Base-by-base conservation (phyloP, 92 coral and sea anemone genomes). In the Hydrozoanthus gracilis region DNA sequence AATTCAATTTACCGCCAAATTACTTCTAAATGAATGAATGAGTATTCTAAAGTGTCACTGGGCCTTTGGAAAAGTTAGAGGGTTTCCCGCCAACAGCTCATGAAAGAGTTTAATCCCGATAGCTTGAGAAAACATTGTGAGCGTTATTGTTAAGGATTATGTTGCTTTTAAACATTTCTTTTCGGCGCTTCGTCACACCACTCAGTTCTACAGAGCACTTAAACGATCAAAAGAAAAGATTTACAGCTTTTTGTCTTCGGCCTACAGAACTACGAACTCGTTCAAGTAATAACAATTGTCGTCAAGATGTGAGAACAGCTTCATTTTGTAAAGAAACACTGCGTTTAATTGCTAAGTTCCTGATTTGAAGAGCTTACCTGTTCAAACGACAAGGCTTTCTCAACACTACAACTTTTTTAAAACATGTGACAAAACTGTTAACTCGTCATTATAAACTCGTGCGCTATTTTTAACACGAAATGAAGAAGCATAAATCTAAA, bases 1-100 rank as follows among this genome's bases (percentile, higher is more conserved):
- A 74, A 86, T 87, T 90, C 95, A 92, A 89, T 91, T 92, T 92
- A 77, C 88, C 94, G 95, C 97, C 95, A 88, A 94, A 90, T 87
- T 92, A 71, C 89, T 89, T 90, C 73, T 79, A 82, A 85, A 67
- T 91, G 93, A 91, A 91, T 91, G 94, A 88, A 80, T 84, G 74
- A 51, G 90, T 78, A 72, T 79, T 87, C 87, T 61, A 76, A 54
- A 79, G 49, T 83, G 89, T 56, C 87, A 79, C 79, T 84, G 39
- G 39, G 50, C 51, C 68, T 84, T 61, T 64, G 86, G 54, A 27
- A 18, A 62, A n/a, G 61, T 65, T 78, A 14, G 78, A 76, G 78
- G 35, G 64, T 83, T 77, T 76, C 73, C 46, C 84, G 83, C 84
- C 89, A 64, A 14, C 58, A 18, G 51, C 61, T 27, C n/a, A 48